These are phyloP conservation scores for Eptatretus burgeri DNA, from an alignment of 2,113 vertebrate species.

Conservation along the genomic window DNA sequence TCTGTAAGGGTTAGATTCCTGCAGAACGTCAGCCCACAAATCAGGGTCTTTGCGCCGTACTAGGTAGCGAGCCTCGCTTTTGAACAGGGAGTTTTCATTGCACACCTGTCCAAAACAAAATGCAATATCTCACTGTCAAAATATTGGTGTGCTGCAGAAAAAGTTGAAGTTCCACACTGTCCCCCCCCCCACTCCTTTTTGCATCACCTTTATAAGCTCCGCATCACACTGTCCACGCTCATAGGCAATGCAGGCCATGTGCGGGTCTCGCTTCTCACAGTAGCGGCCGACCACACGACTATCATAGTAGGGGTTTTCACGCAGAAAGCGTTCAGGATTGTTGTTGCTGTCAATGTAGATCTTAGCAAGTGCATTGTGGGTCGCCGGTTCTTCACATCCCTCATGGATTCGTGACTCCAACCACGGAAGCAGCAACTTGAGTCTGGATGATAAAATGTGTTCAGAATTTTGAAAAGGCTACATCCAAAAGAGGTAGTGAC, in stretches of 20 bases:
- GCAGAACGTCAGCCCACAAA: conserved; percentile 51
- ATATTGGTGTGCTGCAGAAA: background rate
- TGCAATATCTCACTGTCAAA: background rate
- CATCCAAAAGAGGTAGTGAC: too few species aligned
- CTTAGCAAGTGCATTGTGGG: conserved; percentile 58
- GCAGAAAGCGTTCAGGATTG: conserved; percentile 47
- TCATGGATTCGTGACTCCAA: conserved; percentile 53
- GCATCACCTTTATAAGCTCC: conserved; percentile 47
- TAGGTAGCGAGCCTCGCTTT: conserved; percentile 52
- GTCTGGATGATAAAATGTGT: conserved; percentile 26
- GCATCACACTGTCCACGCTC: conserved; percentile 57
- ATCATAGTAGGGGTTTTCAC: conserved; percentile 51
- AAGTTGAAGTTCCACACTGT: background rate
- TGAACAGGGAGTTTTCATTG: conserved; percentile 68
- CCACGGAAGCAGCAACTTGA: conserved; percentile 52
- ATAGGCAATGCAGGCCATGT: conserved; percentile 51
- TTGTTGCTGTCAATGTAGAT: conserved; percentile 78
- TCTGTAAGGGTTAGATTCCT: conserved; percentile 42
- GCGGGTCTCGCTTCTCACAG: conserved; percentile 60
- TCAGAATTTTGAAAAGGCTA: too few species aligned
- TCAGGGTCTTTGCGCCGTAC: conserved; percentile 53
- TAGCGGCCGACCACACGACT: conserved; percentile 46
- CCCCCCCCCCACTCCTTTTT: background rate
- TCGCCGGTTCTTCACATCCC: conserved; percentile 55
- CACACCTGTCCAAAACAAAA: conserved; percentile 28